Evolutionary conservation across 2,888 invertebrate species (phyloP), one percentile per base, ranked within the genome.

Genomic region (Octodonta nipae): DNA sequence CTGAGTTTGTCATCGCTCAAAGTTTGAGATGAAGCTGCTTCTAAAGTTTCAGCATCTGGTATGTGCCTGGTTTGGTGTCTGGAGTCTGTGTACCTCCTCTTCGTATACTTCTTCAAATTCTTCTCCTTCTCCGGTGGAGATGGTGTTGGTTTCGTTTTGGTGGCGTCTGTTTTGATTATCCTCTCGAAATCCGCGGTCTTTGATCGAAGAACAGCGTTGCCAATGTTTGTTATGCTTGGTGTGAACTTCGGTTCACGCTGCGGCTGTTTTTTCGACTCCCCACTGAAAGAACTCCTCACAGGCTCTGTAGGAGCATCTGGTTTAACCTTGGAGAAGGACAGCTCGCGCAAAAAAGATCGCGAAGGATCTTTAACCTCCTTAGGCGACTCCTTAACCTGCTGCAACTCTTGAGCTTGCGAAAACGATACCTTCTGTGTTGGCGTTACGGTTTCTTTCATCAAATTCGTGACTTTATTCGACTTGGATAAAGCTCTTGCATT

Each of bases 101-200:
- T 71, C 3, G 70, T 68, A 46, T 73, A 71, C 43, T 73, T 72
- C 43, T 73, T 71, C 22, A 22, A 4, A 11, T 10, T 10, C 38
- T 69, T 70, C 8, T 72, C 71, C 14, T 57, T 52, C 13, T 53
- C 49, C 5, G 37, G 27, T 42, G 61, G 64, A 2, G 49, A 40
- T 3, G 51, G 36, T 13, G 50, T 66, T 2, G 55, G 42, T 33
- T 54, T 54, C 4, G 67, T 65, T 48, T 66, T 66, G 27, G 66
- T 63, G 38, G 71, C 67, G 45, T 63, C 55, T 29, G 72, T 70
- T 43, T 51, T 61, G 29, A 66, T 55, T 54, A 74, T 70, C 45
- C 70, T 63, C 47, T 77, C 77, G 46, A 77, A 75, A 49, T 77
- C 76, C 0, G 73, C 75, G 1, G 77, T 76, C 56, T 75, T 73